Evolutionary conservation across 2,113 vertebrate species (phyloP), one percentile per base, ranked within the genome.

Genomic region (Larimichthys crocea): DNA sequence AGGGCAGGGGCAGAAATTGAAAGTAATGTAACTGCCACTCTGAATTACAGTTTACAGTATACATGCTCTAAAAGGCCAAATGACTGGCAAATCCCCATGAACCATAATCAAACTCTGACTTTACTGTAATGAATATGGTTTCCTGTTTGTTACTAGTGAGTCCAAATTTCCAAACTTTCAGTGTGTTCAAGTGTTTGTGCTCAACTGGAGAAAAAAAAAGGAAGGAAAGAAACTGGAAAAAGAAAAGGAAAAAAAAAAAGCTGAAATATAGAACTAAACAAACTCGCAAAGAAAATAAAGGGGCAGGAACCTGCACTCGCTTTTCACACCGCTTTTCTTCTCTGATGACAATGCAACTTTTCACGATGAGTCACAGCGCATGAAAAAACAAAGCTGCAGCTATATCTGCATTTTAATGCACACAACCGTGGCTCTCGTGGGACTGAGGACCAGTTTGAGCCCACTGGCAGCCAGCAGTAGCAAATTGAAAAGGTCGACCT

Each of bases 401-500:
- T 29, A 20, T 44, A 61, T 65, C 61, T 24, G 66, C n/a, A 8
- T 63, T 66, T 78, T 63, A 22, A 9, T 31, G 42, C 22, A 10
- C 15, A 52, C 46, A 12, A 46, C 16, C 6, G 22, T 52, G 7
- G 4, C 72, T 52, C 49, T 62, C 22, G 24, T 31, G 0, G 10
- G 40, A 61, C 61, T 5, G 10, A 40, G 64, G 67, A 71, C 63
- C 52, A 17, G 40, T 68, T 80, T 56, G 79, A 66, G 66, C 62
- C 63, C 59, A 26, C 48, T 79, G 71, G 70, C 44, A 79, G 83
- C 52, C 26, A 56, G 44, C 42, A 8, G 42, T 26, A 6, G 65
- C 29, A 10, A 63, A 81, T 62, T 78, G 53, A 91, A 84, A 71
- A 91, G 64, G 66, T 89, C 69, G 83, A 82, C 80, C 74, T 82